phyloP scores from a whole-genome alignment of 2,113 vertebrate genomes.

The Aspidoscelis tigris region DNA sequence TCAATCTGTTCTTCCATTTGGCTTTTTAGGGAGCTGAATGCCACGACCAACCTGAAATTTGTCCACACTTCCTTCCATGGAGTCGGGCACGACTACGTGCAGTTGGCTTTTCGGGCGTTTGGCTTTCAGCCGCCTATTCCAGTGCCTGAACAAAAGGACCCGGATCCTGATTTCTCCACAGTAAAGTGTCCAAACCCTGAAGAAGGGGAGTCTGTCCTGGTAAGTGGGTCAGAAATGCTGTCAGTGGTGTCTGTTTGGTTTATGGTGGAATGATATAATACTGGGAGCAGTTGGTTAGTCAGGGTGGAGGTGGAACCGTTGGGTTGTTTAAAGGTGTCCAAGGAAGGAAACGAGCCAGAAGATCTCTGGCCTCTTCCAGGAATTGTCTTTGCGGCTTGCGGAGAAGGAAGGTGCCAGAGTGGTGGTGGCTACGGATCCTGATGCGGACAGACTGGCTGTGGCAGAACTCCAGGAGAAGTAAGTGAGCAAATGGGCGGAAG shows the following conservation, averaged over 20 bases:
- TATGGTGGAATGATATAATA: background rate
- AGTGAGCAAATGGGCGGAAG: conserved; percentile 26
- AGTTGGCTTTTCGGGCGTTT: conserved; percentile 86
- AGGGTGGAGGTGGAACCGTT: background rate
- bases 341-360: background rate
- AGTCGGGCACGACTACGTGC: conserved; percentile 90
- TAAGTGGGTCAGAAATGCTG: conserved; percentile 56
- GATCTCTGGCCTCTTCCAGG: conserved; percentile 68
- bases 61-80: conserved; percentile 96
- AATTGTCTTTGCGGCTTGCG: conserved; percentile 87
- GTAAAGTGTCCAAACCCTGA: conserved; percentile 95
- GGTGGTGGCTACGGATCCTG: conserved; percentile 93
- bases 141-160: conserved; percentile 93
- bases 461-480: conserved; percentile 87
- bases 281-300: background rate
- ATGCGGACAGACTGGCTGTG: conserved; percentile 92
- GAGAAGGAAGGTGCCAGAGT: conserved; percentile 84
- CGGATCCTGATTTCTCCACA: conserved; percentile 92
- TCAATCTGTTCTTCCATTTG: background rate
- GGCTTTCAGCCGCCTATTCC: conserved; percentile 89
- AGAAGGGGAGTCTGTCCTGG: conserved; percentile 93
- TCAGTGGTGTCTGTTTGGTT: rapidly evolving
- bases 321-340: background rate
- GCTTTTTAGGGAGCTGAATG: conserved; percentile 83
- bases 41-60: conserved; percentile 81